A percentile compares a stretch with the other conserved stretches of the same genome.
phyloP scores from a whole-genome alignment of 2,797 vertebrate genomes.

The Pagetopsis macropterus region DNA sequence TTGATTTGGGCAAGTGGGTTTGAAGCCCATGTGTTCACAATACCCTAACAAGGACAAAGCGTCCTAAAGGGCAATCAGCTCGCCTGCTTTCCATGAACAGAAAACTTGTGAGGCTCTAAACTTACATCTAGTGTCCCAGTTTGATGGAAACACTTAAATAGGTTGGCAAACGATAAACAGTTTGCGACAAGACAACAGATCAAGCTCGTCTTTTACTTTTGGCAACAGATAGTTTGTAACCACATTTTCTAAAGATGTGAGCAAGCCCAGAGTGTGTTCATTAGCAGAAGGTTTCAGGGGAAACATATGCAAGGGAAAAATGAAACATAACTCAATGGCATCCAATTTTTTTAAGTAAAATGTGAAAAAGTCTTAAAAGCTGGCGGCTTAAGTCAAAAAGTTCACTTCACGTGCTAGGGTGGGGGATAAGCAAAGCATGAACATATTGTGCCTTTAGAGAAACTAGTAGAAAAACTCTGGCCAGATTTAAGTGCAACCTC shows the following conservation, averaged over 20 bases:
- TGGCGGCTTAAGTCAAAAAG: conserved; percentile 31
- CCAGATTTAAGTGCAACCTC: conserved; percentile 65
- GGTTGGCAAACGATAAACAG: conserved; percentile 77
- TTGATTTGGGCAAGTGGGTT: conserved; percentile 71
- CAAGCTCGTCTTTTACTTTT: conserved; percentile 71
- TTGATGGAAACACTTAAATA: conserved; percentile 78
- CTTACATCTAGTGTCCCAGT: conserved; percentile 72
- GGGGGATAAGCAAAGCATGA: conserved; percentile 53
- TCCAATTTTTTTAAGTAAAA: conserved; percentile 57
- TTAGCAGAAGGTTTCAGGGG: conserved; percentile 66
- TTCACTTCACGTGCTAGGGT: conserved; percentile 44
- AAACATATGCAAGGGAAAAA: conserved; percentile 61
- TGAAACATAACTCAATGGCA: conserved; percentile 53
- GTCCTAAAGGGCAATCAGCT: conserved; percentile 72
- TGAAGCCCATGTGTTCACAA: conserved; percentile 81
- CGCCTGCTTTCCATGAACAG: conserved; percentile 64
- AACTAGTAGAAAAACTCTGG: conserved; percentile 33
- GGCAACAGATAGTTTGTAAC: conserved; percentile 67
- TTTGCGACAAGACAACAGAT: conserved; percentile 70
- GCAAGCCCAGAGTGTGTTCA: conserved; percentile 71
- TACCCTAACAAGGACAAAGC: conserved; percentile 79
- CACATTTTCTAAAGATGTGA: conserved; percentile 65
- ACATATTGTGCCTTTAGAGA: conserved; percentile 65
- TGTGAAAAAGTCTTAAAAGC: conserved; percentile 36
- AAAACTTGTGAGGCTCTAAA: conserved; percentile 66